Base-by-base conservation (phyloP, 2,113 vertebrate genomes). In the Ursus arctos region DNA sequence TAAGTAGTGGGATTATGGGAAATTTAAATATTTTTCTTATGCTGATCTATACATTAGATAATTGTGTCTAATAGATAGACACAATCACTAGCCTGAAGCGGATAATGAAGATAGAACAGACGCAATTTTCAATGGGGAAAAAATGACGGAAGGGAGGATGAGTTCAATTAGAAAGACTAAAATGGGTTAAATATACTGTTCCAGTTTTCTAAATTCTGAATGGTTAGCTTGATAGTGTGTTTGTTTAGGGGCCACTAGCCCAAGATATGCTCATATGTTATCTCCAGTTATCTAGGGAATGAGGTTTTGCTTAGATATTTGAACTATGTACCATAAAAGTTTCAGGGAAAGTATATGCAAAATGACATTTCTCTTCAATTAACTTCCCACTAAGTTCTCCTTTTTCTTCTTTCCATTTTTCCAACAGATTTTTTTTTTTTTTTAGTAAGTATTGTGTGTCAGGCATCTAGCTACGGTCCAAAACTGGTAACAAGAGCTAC, bases 11-110 rank as follows among this genome's bases (percentile, higher is more conserved):
- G 4, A 59, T 71, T 90, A 51, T 19, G 19, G 47, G 0, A 36
- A 1, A 74, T 91, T 92, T 92, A 86, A 89, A 67, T 71, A 51
- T 57, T 96, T 69, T 47, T 61, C 15, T 89, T 69, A 88, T 40
- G 59, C 3, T 91, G 0, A 80, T 83, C 12, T n/a, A 61, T 92
- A 63, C 4, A 55, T 51, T 80, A 36, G 36, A 36, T 36, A 36
- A 36, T 36, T 36, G 36, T 92, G 88, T 69, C 21, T 77, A 83
- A 53, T 21, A 77, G 40, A 77, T 80, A 77, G 22, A 77, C 0
- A 76, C 24, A 72, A 61, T 47, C 28, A 74, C 13, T 74, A 61
- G 28, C 6, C 4, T 49, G 33, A 26, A 53, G 4, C 8, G 11
- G 4, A 65, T 59, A 92, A 86, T 1, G 4, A 28, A 94, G 61